These are phyloP conservation scores for Yoshiicerus persimilis DNA, from an alignment of 1,140 invertebrate species.

Conservation along the genomic window DNA sequence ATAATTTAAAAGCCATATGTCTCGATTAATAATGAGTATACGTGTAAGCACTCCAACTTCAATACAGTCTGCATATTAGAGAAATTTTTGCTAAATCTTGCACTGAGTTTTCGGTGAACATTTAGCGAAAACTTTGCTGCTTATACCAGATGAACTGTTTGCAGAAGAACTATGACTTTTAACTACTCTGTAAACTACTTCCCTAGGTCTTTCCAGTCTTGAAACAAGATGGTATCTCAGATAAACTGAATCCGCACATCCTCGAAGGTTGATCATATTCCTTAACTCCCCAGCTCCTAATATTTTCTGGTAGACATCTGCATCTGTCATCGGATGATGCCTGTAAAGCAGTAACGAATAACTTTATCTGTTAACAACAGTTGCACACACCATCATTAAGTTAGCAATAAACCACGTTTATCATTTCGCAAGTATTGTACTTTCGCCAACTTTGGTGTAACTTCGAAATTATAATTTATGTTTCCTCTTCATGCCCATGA, in stretches of 20 bases:
- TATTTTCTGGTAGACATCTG: not conserved
- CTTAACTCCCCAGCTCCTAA: not conserved
- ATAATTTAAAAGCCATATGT: too few species aligned
- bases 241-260: not conserved
- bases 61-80: too few species aligned
- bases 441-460: too few species aligned
- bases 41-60: not conserved
- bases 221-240: not conserved
- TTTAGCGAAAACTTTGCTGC: too few species aligned
- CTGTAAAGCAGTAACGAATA: too few species aligned
- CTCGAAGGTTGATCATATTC: not conserved
- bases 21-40: too few species aligned
- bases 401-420: too few species aligned
- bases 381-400: not conserved
- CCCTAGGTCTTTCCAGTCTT: not conserved
- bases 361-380: not conserved
- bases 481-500: too few species aligned
- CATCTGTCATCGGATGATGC: not conserved
- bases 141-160: not conserved
- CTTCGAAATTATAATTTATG: too few species aligned
- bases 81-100: not conserved
- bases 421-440: too few species aligned
- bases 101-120: not conserved
- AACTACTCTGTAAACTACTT: not conserved
- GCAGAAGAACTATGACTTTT: not conserved